Evolutionary conservation across 2,797 vertebrate genomes (phyloP).

Genomic region (Amblyraja radiata): DNA sequence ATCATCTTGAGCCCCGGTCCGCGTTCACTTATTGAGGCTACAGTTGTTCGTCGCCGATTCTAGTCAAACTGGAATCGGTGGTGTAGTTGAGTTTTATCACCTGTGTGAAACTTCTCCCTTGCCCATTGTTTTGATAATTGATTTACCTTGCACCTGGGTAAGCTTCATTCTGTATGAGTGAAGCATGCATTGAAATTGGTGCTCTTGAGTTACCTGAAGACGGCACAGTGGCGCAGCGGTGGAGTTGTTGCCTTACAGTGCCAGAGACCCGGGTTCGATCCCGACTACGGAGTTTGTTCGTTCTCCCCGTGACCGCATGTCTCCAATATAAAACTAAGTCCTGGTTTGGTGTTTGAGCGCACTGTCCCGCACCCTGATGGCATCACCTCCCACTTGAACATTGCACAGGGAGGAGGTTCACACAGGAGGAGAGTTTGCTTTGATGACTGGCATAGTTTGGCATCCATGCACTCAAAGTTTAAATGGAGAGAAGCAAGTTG

Average conservation of each 20-base stretch:
- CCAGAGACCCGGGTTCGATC: no score
- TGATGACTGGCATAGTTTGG: background rate
- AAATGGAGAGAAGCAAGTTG: background rate
- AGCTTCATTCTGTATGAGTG: background rate
- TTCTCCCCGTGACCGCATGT: no score
- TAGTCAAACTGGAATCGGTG: background rate
- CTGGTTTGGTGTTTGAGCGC: no score
- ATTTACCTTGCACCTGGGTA: background rate
- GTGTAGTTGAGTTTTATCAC: background rate
- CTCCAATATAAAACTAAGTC: no score
- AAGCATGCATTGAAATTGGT: background rate
- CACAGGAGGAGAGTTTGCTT: background rate
- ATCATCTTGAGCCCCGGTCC: background rate
- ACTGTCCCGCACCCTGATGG: background rate
- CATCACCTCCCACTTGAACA: background rate
- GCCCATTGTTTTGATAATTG: background rate
- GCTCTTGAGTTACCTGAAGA: background rate
- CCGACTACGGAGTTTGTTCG: no score
- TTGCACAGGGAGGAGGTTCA: background rate
- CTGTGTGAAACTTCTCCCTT: background rate
- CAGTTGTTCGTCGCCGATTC: background rate
- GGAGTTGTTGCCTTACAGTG: no score
- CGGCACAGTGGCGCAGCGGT: no score
- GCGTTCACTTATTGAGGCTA: background rate
- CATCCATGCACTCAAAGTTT: background rate